Percentiles rank a stretch among this genome's conserved stretches.
phyloP scores from a whole-genome alignment of 1,140 invertebrate species.

The Muscidifurax raptorellus region DNA sequence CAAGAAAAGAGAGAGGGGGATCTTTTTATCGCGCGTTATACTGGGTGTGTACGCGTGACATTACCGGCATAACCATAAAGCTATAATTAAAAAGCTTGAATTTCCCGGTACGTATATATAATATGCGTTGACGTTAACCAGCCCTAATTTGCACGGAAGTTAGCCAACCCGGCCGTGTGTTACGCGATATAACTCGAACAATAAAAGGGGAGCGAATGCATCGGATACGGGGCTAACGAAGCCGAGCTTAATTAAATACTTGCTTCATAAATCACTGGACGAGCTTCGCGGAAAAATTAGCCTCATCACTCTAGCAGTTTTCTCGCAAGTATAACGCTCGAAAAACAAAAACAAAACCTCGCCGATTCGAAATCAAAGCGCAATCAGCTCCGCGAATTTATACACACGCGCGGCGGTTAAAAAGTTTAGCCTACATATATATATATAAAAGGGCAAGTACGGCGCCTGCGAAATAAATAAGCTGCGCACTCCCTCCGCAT shows the following conservation, averaged over 20 bases:
- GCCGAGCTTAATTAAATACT: conserved; percentile 42
- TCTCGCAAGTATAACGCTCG: neutral
- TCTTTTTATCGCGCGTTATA: no score
- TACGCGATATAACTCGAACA: neutral
- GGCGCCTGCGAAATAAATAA: conserved; percentile 34
- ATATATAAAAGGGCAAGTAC: neutral
- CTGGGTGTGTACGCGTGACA: no score
- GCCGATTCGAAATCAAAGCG: conserved; percentile 23
- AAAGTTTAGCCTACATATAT: conserved; percentile 12
- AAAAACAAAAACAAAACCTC: neutral
- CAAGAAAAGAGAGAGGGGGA: no score
- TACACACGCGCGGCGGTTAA: conserved; percentile 23
- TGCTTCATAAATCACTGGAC: conserved; percentile 24
- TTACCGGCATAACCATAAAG: no score
- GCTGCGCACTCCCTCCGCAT: neutral
- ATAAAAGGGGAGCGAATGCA: neutral
- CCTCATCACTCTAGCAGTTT: neutral
- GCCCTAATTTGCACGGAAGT: neutral
- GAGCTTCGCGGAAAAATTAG: conserved; percentile 10
- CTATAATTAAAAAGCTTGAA: neutral
- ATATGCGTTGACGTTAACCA: neutral
- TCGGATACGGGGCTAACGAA: conserved; percentile 6
- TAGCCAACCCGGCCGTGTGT: neutral
- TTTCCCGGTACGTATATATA: neutral
- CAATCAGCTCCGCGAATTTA: conserved; percentile 36